Conservation (phyloP, 2,113 vertebrate genomes). For the Limanda limanda region DNA sequence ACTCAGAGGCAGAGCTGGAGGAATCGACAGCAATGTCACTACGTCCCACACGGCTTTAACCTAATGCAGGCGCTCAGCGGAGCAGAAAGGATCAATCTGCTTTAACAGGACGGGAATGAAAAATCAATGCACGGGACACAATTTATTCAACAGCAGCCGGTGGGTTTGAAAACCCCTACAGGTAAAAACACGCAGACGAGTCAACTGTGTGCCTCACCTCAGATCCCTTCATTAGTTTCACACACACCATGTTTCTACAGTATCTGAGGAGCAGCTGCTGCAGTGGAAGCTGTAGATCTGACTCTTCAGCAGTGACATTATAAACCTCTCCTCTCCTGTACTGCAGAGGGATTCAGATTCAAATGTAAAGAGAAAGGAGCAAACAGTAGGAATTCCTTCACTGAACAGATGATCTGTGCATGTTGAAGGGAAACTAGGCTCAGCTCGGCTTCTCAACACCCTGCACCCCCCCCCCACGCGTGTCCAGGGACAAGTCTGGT, state of each 20-base stretch:
- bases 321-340: neutral
- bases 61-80: constrained; percentile 51
- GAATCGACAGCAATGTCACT: constrained; percentile 29
- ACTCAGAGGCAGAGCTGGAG: constrained; percentile 37
- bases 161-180: constrained; percentile 20
- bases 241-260: neutral
- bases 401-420: constrained; percentile 11
- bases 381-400: constrained; percentile 1
- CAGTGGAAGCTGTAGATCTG: constrained; percentile 4
- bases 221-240: constrained; percentile 14
- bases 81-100: constrained; percentile 63
- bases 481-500: constrained; percentile 57
- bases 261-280: neutral
- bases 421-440: constrained; percentile 30
- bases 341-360: neutral
- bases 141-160: constrained; percentile 41
- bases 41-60: constrained; percentile 36
- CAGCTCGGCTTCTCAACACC: neutral
- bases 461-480: constrained; percentile 40
- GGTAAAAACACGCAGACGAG: constrained; percentile 8
- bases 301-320: constrained; percentile 1
- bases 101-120: constrained; percentile 60
- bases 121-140: constrained; percentile 66
- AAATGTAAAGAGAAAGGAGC: neutral
- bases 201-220: constrained; percentile 33